A percentile compares a stretch with the other conserved stretches of the same genome.
phyloP scores from a whole-genome alignment of 2,797 vertebrate species.

The Bovichtus diacanthus region DNA sequence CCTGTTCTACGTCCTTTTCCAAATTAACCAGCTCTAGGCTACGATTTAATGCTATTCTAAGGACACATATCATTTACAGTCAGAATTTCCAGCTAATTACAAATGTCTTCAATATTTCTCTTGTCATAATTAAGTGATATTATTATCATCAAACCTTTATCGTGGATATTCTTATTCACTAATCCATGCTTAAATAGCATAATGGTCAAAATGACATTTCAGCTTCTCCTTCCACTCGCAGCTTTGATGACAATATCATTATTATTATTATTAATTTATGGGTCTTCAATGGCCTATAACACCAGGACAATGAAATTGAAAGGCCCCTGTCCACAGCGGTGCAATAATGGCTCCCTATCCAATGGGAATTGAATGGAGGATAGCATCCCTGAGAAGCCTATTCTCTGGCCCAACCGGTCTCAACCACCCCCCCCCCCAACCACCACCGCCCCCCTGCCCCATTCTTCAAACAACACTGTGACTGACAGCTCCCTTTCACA shows the following conservation, averaged over 20 bases:
- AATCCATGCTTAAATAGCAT: background rate
- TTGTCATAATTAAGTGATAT: background rate
- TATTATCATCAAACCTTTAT: background rate
- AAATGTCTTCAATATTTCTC: background rate
- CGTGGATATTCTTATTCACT: background rate
- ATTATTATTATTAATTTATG: constrained; percentile 61
- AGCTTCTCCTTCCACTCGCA: background rate
- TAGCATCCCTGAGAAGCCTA: constrained; percentile 91
- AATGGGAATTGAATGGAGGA: constrained; percentile 95
- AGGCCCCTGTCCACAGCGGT: constrained; percentile 79
- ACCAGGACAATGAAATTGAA: constrained; percentile 76
- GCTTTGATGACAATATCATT: constrained; percentile 37
- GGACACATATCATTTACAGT: background rate
- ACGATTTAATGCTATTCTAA: background rate
- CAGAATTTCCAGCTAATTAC: constrained; percentile 12
- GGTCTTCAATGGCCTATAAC: constrained; percentile 56
- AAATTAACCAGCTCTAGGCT: constrained; percentile 14
- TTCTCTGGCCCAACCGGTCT: constrained; percentile 82
- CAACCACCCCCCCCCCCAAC: constrained; percentile 31
- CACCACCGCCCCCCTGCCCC: constrained; percentile 71
- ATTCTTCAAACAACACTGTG: constrained; percentile 91
- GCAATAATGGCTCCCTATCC: constrained; percentile 88
- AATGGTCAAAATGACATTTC: constrained; percentile 24
- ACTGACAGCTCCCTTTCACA: constrained; percentile 94
- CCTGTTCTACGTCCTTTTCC: background rate